Conservation (phyloP, 2,888 invertebrate species). For the Epinotia brunnichana region DNA sequence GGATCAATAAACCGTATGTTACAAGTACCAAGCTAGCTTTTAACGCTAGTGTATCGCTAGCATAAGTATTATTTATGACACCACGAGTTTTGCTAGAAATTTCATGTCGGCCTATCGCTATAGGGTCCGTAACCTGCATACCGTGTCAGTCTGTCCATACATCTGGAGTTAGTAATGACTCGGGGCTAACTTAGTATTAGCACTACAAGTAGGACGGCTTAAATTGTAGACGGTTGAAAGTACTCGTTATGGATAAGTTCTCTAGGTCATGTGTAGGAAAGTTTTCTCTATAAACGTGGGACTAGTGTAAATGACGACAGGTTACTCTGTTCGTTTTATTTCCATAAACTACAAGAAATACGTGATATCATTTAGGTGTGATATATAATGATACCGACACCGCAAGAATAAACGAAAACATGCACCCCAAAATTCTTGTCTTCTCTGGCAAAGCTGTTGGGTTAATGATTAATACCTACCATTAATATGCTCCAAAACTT, state of each 20-base stretch:
- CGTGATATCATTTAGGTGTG: no score
- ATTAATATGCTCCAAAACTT: no score
- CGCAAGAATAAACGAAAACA: no score
- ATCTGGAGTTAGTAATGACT: slow-evolving; percentile 40
- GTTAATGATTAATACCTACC: no score
- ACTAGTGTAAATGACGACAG: slow-evolving; percentile 21
- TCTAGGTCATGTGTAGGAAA: slow-evolving; percentile 38
- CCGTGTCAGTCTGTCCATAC: slow-evolving; percentile 41
- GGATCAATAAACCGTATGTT: slow-evolving; percentile 4
- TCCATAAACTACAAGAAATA: no score
- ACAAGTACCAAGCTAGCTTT: slow-evolving; percentile 1
- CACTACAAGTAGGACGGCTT: slow-evolving; percentile 41
- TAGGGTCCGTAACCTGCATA: slow-evolving; percentile 48
- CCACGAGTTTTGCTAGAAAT: slow-evolving; percentile 55
- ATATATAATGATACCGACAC: no score
- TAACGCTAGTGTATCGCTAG: slow-evolving; percentile 18
- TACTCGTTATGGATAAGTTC: slow-evolving; percentile 42
- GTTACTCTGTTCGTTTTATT: not conserved
- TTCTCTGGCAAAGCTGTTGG: no score
- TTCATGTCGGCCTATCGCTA: slow-evolving; percentile 65
- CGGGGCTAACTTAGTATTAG: slow-evolving; percentile 40
- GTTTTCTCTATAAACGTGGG: slow-evolving; percentile 36
- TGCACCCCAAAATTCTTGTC: no score
- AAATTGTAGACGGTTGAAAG: slow-evolving; percentile 41
- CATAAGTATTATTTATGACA: slow-evolving; percentile 38